Evolutionary conservation across 1,140 invertebrate genomes (phyloP), one percentile per base, ranked within the genome.

Genomic region (Drosophila nasuta): DNA sequence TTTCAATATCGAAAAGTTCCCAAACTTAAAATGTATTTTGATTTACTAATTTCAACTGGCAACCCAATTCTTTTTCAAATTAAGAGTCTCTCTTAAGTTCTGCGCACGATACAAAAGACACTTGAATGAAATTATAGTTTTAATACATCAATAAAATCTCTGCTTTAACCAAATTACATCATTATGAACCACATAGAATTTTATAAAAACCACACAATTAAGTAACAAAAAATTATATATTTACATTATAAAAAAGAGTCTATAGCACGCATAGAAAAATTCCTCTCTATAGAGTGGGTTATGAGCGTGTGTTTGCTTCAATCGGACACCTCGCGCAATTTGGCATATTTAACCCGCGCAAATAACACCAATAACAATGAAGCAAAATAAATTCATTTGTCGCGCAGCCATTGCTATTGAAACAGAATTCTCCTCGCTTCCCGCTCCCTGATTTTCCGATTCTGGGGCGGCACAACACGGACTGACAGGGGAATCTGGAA

Each of bases 341-440:
- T 57, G 58, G 59, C 49, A 59, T 72, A 70, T 72, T 85, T 72
- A 78, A 63, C 46, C 38, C 46, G 33, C 51, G 67, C 67, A 81
- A 87, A 86, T 72, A 87, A 75, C 69, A 64, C 66, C 49, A 56
- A 65, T 75, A 63, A 69, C 69, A 77, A 60, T 56, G 63, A 52
- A 67, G 11, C 8, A 17, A 57, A 79, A 71, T 83, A 73, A 79
- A 74, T 76, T 78, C 63, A 82, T 78, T 73, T 75, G 67, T 45
- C 63, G 41, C 28, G 8, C 15, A 57, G 45, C 33, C n/a, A 33
- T 8, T 10, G 69, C 82, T 81, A 86, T 86, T 86, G 82, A 85
- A 81, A 87, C 63, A 72, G 81, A 75, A 59, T 78, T 17, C 10
- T 25, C 20, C 20, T 25, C 8, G 33, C 2, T 11, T 25, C 3